These are phyloP conservation scores for Caenorhabditis briggsae DNA, from an alignment of 1,140 invertebrate species.

Conservation along the genomic window DNA sequence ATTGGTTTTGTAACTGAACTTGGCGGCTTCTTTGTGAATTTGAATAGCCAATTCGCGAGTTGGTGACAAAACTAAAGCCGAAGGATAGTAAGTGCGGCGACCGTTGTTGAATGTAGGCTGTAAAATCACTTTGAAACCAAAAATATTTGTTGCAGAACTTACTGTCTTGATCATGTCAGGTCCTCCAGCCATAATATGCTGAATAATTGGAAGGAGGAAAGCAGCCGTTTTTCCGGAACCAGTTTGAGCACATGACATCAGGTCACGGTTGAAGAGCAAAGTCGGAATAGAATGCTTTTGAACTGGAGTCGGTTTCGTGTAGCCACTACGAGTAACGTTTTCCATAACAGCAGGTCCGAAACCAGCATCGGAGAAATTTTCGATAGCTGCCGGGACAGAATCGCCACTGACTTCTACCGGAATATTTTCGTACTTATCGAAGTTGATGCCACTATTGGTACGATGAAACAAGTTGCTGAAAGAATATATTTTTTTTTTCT, in stretches of 20 bases:
- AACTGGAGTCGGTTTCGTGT: conserved; percentile 76
- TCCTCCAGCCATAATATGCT: conserved; percentile 85
- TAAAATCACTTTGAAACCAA: conserved; percentile 1
- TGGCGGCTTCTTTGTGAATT: conserved; percentile 95
- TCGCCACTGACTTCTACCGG: conserved; percentile 98
- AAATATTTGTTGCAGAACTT: not conserved
- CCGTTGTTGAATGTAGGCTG: conserved; percentile 72
- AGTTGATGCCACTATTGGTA: conserved; percentile 88
- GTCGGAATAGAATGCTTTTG: conserved; percentile 94
- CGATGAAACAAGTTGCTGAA: conserved; percentile 55
- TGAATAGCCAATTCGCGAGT: conserved; percentile 93
- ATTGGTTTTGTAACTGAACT: conserved; percentile 91
- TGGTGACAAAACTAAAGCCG: conserved; percentile 92
- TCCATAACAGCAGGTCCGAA: conserved; percentile 75
- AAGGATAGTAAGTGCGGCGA: conserved; percentile 91
- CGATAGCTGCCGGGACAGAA: conserved; percentile 88
- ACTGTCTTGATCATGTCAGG: conserved; percentile 54
- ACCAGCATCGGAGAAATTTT: conserved; percentile 74
- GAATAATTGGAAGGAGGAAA: conserved; percentile 94
- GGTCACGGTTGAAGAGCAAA: conserved; percentile 87
- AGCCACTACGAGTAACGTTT: conserved; percentile 76
- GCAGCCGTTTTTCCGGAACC: conserved; percentile 91
- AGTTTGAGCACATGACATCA: conserved; percentile 96
- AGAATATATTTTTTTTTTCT: not conserved
- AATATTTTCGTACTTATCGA: conserved; percentile 99